Evolutionary conservation across 2,888 invertebrate genomes (phyloP), one percentile per base, ranked within the genome.

Genomic region (Cheilosia grossa): DNA sequence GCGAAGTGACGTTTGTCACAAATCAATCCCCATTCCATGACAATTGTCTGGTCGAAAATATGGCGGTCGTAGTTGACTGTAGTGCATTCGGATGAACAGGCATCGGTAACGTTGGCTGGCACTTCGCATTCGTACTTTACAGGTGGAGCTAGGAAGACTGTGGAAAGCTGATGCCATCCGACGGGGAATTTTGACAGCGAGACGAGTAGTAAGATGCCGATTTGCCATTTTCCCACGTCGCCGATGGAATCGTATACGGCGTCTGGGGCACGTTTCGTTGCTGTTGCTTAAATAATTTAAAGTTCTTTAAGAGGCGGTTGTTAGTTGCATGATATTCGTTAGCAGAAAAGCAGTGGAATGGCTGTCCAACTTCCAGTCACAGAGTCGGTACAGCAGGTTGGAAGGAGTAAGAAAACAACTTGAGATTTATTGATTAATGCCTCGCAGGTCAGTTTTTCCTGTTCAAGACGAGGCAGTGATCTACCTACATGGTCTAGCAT

Each of bases 111-210:
- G 9, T 86, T 85, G 17, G 51, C 37, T 21, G 80, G 80, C 37
- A 89, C 88, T 0, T 87, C 89, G 88, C 95, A 95, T 33, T 93
- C 93, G 88, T 93, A 94, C 63, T 93, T 91, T 87, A 93, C 93
- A 0, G 94, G 94, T 7, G 96, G 95, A 15, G 95, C 95, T 87
- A 95, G 93, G 89, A 96, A 95, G 82, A 96, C 94, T 75, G 95
- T 95, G 87, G 95, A 95, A 90, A 96, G 93, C 89, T 95, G 95
- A 90, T 95, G 95, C 95, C 95, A 96, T 3, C 95, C 95, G 3
- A 96, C 94, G 0, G 96, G 95, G 89, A 96, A 95, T 91, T 96
- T 96, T 58, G 95, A 94, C 7, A 95, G 91, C 86, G 95, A 94
- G 54, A 95, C 93, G 0, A 94, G 93, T 51, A 94, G 91, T 87